Evolutionary conservation across 92 coral and sea anemone genomes (phyloP), one percentile per base, ranked within the genome.

Genomic region (Zoanthus gigantus): DNA sequence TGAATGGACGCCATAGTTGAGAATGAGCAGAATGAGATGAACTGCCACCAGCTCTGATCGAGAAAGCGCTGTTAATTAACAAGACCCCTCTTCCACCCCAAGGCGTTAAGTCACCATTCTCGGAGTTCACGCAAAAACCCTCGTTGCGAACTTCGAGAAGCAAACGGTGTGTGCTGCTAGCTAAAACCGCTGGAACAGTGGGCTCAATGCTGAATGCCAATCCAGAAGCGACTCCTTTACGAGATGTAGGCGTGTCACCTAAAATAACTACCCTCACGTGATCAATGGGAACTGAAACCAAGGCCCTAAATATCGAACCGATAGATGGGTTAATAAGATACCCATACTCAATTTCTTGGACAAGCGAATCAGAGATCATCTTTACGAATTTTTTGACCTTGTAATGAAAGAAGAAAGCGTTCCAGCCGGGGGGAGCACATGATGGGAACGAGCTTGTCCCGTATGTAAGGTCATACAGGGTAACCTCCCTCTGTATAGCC

Each of bases 381-480:
- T 57, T 79, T 3, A 79, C 72, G 31, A 54, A 42, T 61, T 18
- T 79, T 18, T 44, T 79, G 6, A 79, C 72, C 30, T 60, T 47
- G 56, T 79, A 61, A 57, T 79, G 84, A 18, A 79, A 79, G 42
- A 79, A 79, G 52, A 79, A 79, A 18, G 84, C 84, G 34, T 79
- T 79, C 84, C 84, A 79, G 84, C 84, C 84, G 34, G 23, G 60
- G 10, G 84, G 84, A 79, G 84, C 84, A 14, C 84, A 79, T 14
- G 84, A 79, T 3, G 84, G 84, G 45, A 72, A 58, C 2, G 54
- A 53, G 37, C 57, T 79, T 31, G 84, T 79, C 30, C 84, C 84
- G 73, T 79, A 79, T 79, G 84, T 79, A 50, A 79, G 84, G 23
- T 79, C 84, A 42, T 53, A 79, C 72, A 79, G 72, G 53, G 72